A percentile compares a stretch with the other conserved stretches of the same genome.
phyloP scores from a whole-genome alignment of 2,797 vertebrate genomes.

The Gobionotothen gibberifrons region DNA sequence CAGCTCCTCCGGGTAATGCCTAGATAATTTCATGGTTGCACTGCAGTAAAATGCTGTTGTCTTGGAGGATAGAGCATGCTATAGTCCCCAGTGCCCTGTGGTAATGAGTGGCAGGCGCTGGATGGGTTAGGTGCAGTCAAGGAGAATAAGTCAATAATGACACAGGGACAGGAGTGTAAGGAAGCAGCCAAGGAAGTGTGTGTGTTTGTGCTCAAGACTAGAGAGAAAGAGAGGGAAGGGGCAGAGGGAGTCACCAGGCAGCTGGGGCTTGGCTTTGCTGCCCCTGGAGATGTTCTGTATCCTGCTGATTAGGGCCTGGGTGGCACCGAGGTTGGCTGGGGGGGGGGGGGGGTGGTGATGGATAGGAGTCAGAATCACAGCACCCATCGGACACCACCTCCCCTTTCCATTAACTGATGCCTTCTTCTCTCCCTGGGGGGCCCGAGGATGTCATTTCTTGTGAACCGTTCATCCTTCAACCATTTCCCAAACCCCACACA shows the following conservation, averaged over 20 bases:
- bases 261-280: constrained; percentile 72
- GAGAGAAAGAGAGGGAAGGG: constrained; percentile 53
- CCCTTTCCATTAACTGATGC: constrained; percentile 56
- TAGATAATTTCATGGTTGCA: no score
- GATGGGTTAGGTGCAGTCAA: constrained; percentile 78
- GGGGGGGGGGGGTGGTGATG: constrained; percentile 8
- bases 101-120: constrained; percentile 77
- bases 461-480: constrained; percentile 78
- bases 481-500: constrained; percentile 68
- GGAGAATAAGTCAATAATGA: constrained; percentile 81
- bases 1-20: no score
- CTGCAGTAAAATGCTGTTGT: constrained; percentile 45
- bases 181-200: constrained; percentile 66
- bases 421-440: constrained; percentile 49
- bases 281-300: constrained; percentile 80
- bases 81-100: constrained; percentile 63
- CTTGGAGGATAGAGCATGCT: constrained; percentile 45
- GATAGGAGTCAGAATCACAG: constrained; percentile 59
- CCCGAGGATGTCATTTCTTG: constrained; percentile 73
- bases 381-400: constrained; percentile 63
- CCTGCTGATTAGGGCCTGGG: constrained; percentile 84
- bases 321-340: constrained; percentile 71
- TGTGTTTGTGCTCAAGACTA: constrained; percentile 44
- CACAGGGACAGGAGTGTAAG: constrained; percentile 63
- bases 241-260: constrained; percentile 73